Evolutionary conservation across 2,888 invertebrate species (phyloP), one percentile per base, ranked within the genome.

Genomic region (Harpalus rubripes): DNA sequence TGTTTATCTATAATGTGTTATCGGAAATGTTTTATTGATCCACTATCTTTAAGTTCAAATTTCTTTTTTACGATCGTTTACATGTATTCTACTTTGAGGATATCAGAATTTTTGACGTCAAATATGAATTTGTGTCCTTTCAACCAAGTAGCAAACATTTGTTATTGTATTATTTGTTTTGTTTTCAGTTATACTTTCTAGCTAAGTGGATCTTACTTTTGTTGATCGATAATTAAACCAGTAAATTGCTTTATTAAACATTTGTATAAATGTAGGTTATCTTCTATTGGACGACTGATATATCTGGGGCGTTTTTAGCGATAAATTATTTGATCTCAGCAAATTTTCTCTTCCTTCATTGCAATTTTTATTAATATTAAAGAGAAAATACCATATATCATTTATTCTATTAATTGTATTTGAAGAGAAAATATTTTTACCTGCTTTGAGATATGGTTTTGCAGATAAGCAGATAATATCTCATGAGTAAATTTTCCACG

Each of bases 191-290:
- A 68, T n/a, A 68, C 39, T 68, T 68, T 68, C 68, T 41, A 68
- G 41, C 5, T 39, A 68, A 68, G 68, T 74, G 44, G 72, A 74
- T 74, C 44, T 41, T 18, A 74, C 44, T 74, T 74, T 74, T 18
- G 12, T 74, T 74, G 72, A 74, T 44, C 44, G 52, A 74, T 44
- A 74, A 68, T 68, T 39, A 68, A 74, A 74, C 12, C 44, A 74
- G 44, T 74, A 44, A 74, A 74, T 74, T 74, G 52, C 44, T 74
- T 44, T 74, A 74, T 74, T 74, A 44, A 74, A 44, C 18, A 16
- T 74, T 7, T 68, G 68, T 68, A 74, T 74, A 74, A 74, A 74
- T 74, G 72, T 74, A 74, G 72, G 72, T 74, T 74, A 74, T 74
- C 41, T 74, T 26, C 44, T 10, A 74, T 41, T 44, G 15, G 16